Conservation (phyloP, 2,113 vertebrate genomes). For the Anas platyrhynchos region DNA sequence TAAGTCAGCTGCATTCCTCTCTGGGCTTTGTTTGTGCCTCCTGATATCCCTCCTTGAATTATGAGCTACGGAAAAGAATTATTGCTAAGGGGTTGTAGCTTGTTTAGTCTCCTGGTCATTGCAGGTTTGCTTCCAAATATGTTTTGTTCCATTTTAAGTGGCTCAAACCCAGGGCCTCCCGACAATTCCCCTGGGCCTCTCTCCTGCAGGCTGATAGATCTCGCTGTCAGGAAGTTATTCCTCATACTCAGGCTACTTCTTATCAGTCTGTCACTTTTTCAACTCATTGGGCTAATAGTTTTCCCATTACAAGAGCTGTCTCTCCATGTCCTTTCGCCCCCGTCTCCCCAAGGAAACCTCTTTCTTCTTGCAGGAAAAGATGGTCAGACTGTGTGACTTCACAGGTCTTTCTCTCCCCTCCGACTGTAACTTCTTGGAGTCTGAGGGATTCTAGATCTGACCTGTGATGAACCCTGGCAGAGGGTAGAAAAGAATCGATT, state of each 20-base stretch:
- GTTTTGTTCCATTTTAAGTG: neutral
- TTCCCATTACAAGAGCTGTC: neutral
- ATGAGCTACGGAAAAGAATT: slow-evolving; percentile 13
- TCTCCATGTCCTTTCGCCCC: neutral
- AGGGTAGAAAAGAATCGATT: neutral
- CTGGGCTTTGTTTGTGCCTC: slow-evolving; percentile 16
- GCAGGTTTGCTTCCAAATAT: slow-evolving; percentile 22
- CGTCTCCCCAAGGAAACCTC: neutral
- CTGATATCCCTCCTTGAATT: slow-evolving; percentile 9
- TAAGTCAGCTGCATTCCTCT: slow-evolving; percentile 3
- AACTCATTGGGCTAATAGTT: slow-evolving; percentile 59
- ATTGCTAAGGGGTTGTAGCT: neutral
- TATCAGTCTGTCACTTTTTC: slow-evolving; percentile 63
- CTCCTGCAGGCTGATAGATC: slow-evolving; percentile 26
- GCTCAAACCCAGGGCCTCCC: neutral
- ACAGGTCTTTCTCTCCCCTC: neutral
- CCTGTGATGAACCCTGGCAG: neutral
- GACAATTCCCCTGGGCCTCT: neutral
- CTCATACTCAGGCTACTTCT: slow-evolving; percentile 45
- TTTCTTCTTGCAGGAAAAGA: neutral
- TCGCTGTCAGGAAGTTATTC: slow-evolving; percentile 63
- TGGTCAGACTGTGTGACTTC: neutral
- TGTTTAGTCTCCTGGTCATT: slow-evolving; percentile 30
- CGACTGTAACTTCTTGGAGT: neutral
- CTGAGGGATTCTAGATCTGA: neutral